Evolutionary conservation across 2,888 invertebrate genomes (phyloP).

Genomic region (Dryobota labecula): DNA sequence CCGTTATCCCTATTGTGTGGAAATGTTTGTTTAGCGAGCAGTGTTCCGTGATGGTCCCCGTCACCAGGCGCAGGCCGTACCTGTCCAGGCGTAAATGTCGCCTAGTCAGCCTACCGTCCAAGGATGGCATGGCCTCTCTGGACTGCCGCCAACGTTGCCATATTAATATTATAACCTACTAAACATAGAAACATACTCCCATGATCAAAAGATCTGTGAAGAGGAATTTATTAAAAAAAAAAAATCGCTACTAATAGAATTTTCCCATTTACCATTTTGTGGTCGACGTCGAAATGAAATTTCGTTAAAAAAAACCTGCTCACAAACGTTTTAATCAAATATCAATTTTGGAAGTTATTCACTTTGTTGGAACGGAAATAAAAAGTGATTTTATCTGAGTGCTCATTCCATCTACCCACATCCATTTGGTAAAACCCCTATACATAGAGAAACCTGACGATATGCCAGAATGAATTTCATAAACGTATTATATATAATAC

Average conservation of each 20-base stretch:
- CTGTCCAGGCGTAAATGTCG: no score
- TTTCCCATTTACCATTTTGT: conserved; percentile 39
- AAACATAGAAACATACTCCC: conserved; percentile 3
- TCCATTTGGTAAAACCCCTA: conserved; percentile 53
- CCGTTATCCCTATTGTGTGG: no score
- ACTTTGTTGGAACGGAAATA: conserved; percentile 59
- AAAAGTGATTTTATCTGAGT: conserved; percentile 59
- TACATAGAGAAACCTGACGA: conserved; percentile 50
- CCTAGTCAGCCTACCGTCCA: no score
- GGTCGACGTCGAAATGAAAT: conserved; percentile 44
- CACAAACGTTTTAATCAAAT: conserved; percentile 58
- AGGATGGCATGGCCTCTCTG: no score
- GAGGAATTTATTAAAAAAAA: conserved; percentile 34
- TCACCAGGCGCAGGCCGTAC: no score
- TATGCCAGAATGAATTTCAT: conserved; percentile 40
- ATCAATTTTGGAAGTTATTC: conserved; percentile 64
- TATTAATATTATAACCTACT: conserved; percentile 3
- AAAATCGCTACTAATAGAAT: conserved; percentile 40
- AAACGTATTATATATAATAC: conserved; percentile 48
- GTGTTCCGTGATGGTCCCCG: no score
- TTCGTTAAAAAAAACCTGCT: conserved; percentile 49
- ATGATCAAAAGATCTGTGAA: conserved; percentile 16
- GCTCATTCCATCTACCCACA: conserved; percentile 52
- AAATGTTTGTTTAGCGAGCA: no score
- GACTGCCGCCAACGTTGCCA: no score